Evolutionary conservation across 2,113 vertebrate species (phyloP), one percentile per base, ranked within the genome.

Genomic region (Centropristis striata): DNA sequence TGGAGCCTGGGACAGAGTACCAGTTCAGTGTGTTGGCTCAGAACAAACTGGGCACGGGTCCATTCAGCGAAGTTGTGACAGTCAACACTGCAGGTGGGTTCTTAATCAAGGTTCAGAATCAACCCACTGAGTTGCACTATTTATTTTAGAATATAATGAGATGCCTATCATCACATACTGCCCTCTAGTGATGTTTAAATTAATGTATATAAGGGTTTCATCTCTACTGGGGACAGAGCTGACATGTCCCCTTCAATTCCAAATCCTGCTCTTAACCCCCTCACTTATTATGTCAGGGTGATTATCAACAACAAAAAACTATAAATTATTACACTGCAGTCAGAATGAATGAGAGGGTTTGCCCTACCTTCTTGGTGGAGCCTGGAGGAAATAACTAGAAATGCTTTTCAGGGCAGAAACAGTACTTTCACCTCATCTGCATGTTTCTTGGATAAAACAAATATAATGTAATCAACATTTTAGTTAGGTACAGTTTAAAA

Each of bases 51-150:
- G 98, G 98, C 74, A 99, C 97, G 0, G 98, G 98, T 90, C 97
- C 98, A 92, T 99, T 99, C 96, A 99, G 98, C 84, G 97, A 98
- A 95, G 98, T 99, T 95, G 97, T 99, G 97, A 99, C 97, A 94
- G 97, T 98, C 95, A 97, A 96, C 95, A 99, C 98, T 93, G 95
- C 98, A 97, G 98, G 98, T 99, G 80, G 92, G 97, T 84, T 28
- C 54, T 50, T 54, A 15, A 55, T 66, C 66, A 47, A 65, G 91
- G 54, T 83, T 64, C 25, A 75, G 21, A 64, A 55, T 68, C 39
- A 64, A 41, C 64, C 18, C 39, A 14, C 27, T 15, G 61, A 76
- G 60, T 10, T 57, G 27, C 21, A 46, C 18, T 27, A 16, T 70
- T 53, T 54, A 41, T 23, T 20, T 71, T 70, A 63, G 47, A 63